These are phyloP conservation scores for Athalia cordata DNA, from an alignment of 2,888 invertebrate species.

Conservation along the genomic window DNA sequence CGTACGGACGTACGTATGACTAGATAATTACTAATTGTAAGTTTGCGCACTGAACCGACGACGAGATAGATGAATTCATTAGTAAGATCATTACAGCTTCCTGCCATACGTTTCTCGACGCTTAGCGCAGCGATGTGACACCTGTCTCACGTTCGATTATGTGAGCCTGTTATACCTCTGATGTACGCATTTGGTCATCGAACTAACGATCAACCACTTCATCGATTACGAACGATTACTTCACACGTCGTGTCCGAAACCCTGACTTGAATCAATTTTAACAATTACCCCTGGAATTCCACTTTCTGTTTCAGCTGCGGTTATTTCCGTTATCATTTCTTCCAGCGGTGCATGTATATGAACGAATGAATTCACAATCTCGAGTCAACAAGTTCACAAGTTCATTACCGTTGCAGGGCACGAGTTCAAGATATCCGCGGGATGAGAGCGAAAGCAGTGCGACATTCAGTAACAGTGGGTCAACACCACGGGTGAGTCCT, in stretches of 20 bases:
- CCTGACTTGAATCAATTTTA: slow-evolving; percentile 25
- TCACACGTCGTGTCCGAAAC: not conserved
- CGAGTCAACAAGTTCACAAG: too few species aligned
- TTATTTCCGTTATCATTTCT: too few species aligned
- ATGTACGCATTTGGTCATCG: not conserved
- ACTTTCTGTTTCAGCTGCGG: too few species aligned
- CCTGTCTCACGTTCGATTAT: not conserved
- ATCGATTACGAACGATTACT: slow-evolving; percentile 1
- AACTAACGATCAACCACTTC: slow-evolving; percentile 18
- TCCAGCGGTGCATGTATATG: too few species aligned
- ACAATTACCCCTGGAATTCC: too few species aligned
- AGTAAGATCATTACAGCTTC: too few species aligned
- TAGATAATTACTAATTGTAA: not conserved
- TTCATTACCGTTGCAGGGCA: slow-evolving; percentile 52
- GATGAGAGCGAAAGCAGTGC: slow-evolving; percentile 72
- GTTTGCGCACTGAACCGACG: too few species aligned
- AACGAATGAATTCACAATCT: too few species aligned
- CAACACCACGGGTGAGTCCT: slow-evolving; percentile 70
- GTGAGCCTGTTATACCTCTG: not conserved
- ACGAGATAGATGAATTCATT: too few species aligned
- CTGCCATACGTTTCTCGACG: too few species aligned
- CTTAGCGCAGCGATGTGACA: too few species aligned
- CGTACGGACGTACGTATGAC: not conserved
- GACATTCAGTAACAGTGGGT: slow-evolving; percentile 73
- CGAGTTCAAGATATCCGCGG: slow-evolving; percentile 61